phyloP scores from a whole-genome alignment of 2,888 invertebrate genomes.

The Drosophila yooni region DNA sequence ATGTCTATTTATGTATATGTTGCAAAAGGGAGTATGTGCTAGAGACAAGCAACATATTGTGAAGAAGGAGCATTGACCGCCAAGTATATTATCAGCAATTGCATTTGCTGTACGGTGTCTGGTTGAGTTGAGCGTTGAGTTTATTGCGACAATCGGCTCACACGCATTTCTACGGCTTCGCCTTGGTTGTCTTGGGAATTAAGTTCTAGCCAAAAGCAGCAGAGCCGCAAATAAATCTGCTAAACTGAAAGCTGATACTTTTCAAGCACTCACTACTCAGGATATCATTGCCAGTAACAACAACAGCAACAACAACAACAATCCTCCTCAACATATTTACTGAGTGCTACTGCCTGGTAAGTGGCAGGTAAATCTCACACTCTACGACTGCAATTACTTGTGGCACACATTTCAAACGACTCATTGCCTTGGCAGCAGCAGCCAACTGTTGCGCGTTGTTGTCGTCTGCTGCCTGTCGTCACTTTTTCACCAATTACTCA shows the following conservation, averaged over 20 bases:
- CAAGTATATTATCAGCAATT: slow-evolving; percentile 26
- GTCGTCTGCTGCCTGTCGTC: slow-evolving; percentile 34
- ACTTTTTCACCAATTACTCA: slow-evolving; percentile 72
- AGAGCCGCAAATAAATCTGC: slow-evolving; percentile 52
- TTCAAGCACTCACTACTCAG: slow-evolving; percentile 28
- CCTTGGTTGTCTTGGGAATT: slow-evolving; percentile 35
- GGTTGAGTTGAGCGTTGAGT: slow-evolving; percentile 25
- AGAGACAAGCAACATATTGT: neutral
- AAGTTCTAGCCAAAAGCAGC: slow-evolving; percentile 27
- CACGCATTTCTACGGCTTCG: slow-evolving; percentile 62
- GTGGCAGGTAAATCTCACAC: slow-evolving; percentile 36
- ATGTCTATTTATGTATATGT: neutral
- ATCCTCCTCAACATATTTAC: neutral
- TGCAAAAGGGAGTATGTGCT: neutral
- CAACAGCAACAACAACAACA: slow-evolving; percentile 6
- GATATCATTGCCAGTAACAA: slow-evolving; percentile 22
- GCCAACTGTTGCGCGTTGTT: slow-evolving; percentile 55
- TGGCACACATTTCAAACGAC: slow-evolving; percentile 8
- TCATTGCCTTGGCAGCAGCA: slow-evolving; percentile 8
- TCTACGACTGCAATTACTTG: slow-evolving; percentile 9
- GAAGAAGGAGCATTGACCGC: slow-evolving; percentile 37
- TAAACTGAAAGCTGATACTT: slow-evolving; percentile 64
- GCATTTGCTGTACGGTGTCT: slow-evolving; percentile 18
- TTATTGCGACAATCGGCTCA: slow-evolving; percentile 60
- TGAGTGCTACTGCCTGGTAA: slow-evolving; percentile 6